Conservation (phyloP, 2,888 invertebrate genomes). For the Mesoligia furuncula region DNA sequence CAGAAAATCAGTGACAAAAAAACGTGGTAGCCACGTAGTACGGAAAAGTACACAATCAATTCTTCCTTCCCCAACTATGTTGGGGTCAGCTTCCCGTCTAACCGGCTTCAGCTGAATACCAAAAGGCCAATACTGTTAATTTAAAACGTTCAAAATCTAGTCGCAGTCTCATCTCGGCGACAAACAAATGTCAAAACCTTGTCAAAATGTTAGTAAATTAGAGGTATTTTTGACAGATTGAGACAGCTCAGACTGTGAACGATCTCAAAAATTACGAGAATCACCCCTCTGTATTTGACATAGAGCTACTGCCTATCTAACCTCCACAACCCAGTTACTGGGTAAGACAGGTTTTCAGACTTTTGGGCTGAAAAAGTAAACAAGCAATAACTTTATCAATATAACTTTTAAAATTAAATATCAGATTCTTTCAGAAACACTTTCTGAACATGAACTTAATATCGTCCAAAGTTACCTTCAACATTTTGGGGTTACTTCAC, state of each 20-base stretch:
- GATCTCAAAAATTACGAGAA: too few relatives aligned
- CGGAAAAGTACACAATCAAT: not conserved
- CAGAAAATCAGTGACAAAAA: not conserved
- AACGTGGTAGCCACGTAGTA: not conserved
- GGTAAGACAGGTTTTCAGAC: not conserved
- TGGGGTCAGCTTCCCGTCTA: not conserved
- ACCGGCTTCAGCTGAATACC: not conserved
- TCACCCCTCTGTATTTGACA: too few relatives aligned
- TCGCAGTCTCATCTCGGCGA: too few relatives aligned
- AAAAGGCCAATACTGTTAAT: too few relatives aligned
- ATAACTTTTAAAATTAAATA: not conserved
- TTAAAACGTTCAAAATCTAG: too few relatives aligned
- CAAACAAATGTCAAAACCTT: too few relatives aligned
- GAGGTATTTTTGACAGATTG: too few relatives aligned
- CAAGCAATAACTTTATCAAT: not conserved
- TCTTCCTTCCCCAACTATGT: not conserved
- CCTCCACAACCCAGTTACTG: not conserved
- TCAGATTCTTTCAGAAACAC: not conserved
- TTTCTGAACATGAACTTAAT: constrained; percentile 12
- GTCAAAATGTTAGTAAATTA: too few relatives aligned
- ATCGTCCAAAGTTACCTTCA: constrained; percentile 42
- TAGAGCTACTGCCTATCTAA: not conserved
- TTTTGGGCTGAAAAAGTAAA: not conserved
- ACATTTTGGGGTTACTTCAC: constrained; percentile 12
- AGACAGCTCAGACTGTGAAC: too few relatives aligned